Evolutionary conservation across 2,113 vertebrate genomes (phyloP).

Genomic region (Cyprinodon tularosa): DNA sequence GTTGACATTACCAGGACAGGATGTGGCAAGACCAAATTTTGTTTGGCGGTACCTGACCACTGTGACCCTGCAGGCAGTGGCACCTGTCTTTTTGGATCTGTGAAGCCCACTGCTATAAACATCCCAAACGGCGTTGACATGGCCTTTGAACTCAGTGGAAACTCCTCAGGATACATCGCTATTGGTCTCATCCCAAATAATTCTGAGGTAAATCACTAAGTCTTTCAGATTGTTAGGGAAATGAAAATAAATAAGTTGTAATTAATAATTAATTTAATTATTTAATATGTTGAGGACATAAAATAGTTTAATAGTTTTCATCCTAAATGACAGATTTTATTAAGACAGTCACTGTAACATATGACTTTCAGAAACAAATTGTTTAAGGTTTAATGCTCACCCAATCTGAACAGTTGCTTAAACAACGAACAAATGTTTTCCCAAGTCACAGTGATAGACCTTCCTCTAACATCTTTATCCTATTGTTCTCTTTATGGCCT

Average conservation of each 20-base stretch:
- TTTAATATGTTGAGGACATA: not conserved
- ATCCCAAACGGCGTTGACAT: not conserved
- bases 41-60: fast-evolving
- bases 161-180: conserved; percentile 35
- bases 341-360: too few species aligned
- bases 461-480: not conserved
- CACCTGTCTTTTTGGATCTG: conserved; percentile 51
- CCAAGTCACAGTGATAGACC: too few species aligned
- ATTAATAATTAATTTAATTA: not conserved
- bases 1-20: conserved; percentile 12
- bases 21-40: conserved; percentile 36
- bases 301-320: not conserved
- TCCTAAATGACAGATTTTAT: not conserved
- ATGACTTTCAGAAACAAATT: too few species aligned
- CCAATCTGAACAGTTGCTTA: not conserved
- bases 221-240: not conserved
- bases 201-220: conserved; percentile 13
- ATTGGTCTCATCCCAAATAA: not conserved
- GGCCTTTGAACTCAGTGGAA: conserved; percentile 37
- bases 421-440: not conserved
- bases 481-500: not conserved
- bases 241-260: not conserved
- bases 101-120: fast-evolving
- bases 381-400: too few species aligned
- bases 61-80: conserved; percentile 44